Evolutionary conservation across 2,113 vertebrate genomes (phyloP).

Genomic region (Morone saxatilis): DNA sequence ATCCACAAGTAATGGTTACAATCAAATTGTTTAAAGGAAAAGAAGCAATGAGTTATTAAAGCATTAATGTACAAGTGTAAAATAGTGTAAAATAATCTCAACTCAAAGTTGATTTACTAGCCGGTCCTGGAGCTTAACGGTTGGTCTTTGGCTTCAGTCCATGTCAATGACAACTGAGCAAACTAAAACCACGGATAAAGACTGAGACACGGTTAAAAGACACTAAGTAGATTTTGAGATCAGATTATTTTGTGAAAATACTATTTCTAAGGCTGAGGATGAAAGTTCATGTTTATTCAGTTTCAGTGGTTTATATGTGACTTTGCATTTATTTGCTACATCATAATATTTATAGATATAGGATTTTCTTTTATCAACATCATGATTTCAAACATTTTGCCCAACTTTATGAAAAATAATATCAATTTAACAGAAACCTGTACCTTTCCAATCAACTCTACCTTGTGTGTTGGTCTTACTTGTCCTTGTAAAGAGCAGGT

Average conservation of each 20-base stretch:
- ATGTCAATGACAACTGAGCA: not conserved
- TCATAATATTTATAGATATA: not conserved
- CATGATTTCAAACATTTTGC: not conserved
- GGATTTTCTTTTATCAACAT: not conserved
- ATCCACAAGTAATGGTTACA: not conserved
- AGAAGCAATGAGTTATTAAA: not conserved
- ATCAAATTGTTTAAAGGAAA: not conserved
- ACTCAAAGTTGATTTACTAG: not conserved
- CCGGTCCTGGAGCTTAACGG: no score
- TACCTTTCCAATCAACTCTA: not conserved
- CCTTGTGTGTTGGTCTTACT: not conserved
- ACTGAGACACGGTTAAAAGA: not conserved
- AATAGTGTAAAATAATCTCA: not conserved
- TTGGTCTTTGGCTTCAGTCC: not conserved
- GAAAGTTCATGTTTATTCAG: not conserved
- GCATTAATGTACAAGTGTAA: not conserved
- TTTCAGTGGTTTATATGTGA: not conserved
- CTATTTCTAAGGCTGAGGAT: not conserved
- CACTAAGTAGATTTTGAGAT: no score
- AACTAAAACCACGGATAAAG: not conserved
- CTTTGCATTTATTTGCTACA: not conserved
- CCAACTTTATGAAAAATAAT: not conserved
- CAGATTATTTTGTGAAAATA: not conserved
- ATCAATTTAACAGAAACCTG: not conserved
- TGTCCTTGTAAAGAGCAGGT: not conserved